Percentiles rank a stretch among this genome's conserved stretches.
Conservation (phyloP, 2,113 vertebrate species). For the Albula goreensis region DNA sequence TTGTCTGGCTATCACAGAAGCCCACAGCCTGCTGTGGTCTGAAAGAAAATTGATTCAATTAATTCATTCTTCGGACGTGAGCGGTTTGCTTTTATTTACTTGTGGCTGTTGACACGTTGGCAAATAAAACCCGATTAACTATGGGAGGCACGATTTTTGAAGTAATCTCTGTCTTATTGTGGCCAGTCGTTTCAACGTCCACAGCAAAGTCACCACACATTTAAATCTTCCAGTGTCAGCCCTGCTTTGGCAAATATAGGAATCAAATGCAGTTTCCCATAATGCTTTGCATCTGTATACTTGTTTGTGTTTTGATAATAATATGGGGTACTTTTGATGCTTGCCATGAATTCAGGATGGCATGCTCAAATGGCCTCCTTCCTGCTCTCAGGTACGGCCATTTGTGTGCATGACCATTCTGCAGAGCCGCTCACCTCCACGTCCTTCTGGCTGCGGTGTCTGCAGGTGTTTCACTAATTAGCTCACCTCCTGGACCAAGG, state of each 20-base stretch:
- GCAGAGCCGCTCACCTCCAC: too few relatives aligned
- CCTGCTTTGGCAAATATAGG: neutral
- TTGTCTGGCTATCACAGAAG: slow-evolving; percentile 15
- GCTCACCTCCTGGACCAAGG: too few relatives aligned
- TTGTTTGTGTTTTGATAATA: too few relatives aligned
- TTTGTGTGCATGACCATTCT: too few relatives aligned
- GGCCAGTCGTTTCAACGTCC: neutral
- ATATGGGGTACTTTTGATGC: too few relatives aligned
- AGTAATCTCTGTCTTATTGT: neutral
- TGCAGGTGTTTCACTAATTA: too few relatives aligned
- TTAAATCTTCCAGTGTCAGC: neutral
- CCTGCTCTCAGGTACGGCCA: neutral
- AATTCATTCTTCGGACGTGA: slow-evolving; percentile 9
- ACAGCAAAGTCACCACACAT: neutral
- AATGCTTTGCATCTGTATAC: neutral
- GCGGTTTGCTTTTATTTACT: slow-evolving; percentile 16
- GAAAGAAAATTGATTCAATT: slow-evolving; percentile 17
- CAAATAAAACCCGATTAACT: neutral
- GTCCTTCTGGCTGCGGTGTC: too few relatives aligned
- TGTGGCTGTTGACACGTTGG: neutral
- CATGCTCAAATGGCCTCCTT: neutral
- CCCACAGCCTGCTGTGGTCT: neutral
- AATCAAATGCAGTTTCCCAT: neutral
- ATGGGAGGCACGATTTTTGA: neutral
- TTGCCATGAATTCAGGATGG: neutral